These are phyloP conservation scores for Scaptomyza graminum DNA, from an alignment of 1,140 invertebrate species.

Conservation along the genomic window DNA sequence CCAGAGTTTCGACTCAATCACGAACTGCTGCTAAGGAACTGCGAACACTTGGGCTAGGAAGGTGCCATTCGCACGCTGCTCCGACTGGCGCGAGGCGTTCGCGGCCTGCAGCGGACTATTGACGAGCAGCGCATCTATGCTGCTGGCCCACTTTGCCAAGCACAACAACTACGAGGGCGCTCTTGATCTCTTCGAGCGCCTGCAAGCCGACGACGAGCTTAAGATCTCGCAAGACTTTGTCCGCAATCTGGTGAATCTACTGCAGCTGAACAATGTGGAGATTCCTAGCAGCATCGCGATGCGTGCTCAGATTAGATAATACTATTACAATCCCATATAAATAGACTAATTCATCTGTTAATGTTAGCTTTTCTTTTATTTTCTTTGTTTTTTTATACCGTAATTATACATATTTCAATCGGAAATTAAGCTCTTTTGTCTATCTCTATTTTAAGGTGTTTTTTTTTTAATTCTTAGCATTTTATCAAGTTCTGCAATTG, in stretches of 20 bases:
- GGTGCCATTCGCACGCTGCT: conserved; percentile 74
- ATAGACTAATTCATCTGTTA: not conserved
- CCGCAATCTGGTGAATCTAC: conserved; percentile 69
- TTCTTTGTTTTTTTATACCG: conserved; percentile 2
- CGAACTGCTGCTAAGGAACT: conserved; percentile 70
- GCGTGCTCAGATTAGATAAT: conserved; percentile 74
- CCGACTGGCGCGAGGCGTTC: conserved; percentile 73
- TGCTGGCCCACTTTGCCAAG: conserved; percentile 84
- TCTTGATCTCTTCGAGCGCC: conserved; percentile 75
- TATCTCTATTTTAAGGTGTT: no score
- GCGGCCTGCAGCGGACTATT: conserved; percentile 62
- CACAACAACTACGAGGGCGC: conserved; percentile 80
- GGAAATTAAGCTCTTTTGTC: no score
- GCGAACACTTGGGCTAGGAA: conserved; percentile 73
- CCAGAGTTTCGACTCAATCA: conserved; percentile 78
- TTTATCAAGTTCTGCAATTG: no score
- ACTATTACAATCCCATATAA: conserved; percentile 15
- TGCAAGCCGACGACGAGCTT: conserved; percentile 79
- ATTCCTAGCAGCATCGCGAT: conserved; percentile 74
- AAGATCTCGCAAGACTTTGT: conserved; percentile 79
- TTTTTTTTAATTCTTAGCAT: no score
- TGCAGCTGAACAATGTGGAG: conserved; percentile 72
- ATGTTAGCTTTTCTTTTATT: conserved; percentile 5
- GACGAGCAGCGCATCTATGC: conserved; percentile 82
- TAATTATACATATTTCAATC: not conserved